These are phyloP conservation scores for Orchestes rusci DNA, from an alignment of 2,888 invertebrate genomes.

Conservation along the genomic window DNA sequence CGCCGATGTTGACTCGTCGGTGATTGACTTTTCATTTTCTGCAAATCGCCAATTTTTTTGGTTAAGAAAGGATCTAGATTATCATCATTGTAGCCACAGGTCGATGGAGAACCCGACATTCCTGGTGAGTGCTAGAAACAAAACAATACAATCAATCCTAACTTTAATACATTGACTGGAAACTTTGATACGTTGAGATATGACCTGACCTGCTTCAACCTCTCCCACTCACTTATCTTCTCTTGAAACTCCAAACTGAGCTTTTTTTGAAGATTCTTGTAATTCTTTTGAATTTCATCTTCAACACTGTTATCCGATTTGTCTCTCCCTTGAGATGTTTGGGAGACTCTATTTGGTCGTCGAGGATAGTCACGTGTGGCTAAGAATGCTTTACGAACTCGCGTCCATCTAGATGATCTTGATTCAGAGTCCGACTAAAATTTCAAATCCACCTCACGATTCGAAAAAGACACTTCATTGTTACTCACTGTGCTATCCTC, in stretches of 20 bases:
- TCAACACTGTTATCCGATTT: constrained; percentile 36
- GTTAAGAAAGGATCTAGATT: constrained; percentile 41
- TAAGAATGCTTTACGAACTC: constrained; percentile 56
- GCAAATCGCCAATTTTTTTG: constrained; percentile 49
- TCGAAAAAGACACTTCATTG: background rate
- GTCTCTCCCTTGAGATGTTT: constrained; percentile 6
- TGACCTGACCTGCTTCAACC: constrained; percentile 34
- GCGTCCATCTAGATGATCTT: constrained; percentile 64
- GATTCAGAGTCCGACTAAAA: constrained; percentile 20
- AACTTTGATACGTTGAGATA: too few species aligned
- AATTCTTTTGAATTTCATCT: constrained; percentile 65
- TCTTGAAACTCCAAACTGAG: constrained; percentile 69
- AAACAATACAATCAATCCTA: too few species aligned
- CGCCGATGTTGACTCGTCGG: constrained; percentile 25
- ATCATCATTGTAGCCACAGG: constrained; percentile 34
- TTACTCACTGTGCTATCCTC: constrained; percentile 32
- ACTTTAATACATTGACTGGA: too few species aligned
- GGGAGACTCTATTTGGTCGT: constrained; percentile 5
- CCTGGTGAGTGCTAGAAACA: constrained; percentile 14
- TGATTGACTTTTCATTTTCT: constrained; percentile 41
- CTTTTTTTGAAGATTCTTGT: constrained; percentile 63
- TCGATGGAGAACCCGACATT: constrained; percentile 26
- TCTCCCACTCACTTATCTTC: constrained; percentile 55
- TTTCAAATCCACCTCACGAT: too few species aligned
- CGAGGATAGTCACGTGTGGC: constrained; percentile 2